phyloP scores from a whole-genome alignment of 1,140 invertebrate genomes.

The Microvelia longipes region DNA sequence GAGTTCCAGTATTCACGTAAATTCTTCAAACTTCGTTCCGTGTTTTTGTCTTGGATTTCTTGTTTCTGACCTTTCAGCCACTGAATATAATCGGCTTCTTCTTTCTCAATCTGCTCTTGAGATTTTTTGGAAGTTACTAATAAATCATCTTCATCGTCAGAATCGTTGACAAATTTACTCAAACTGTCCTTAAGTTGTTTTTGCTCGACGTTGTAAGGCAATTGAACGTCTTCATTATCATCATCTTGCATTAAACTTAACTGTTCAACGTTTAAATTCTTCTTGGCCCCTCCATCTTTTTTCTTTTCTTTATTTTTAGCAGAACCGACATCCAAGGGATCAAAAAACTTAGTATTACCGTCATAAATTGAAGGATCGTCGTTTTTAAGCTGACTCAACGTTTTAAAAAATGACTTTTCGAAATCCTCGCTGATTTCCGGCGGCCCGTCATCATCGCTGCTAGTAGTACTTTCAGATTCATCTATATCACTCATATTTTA shows the following conservation, averaged over 20 bases:
- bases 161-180: conserved; percentile 35
- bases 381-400: conserved; percentile 65
- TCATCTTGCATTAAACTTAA: not conserved
- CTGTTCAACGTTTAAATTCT: no score
- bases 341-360: conserved; percentile 56
- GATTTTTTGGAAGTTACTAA: conserved; percentile 44
- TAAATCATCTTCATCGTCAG: conserved; percentile 37
- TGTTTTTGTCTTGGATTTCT: conserved; percentile 43
- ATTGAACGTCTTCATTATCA: conserved; percentile 23
- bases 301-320: conserved; percentile 1
- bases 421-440: not conserved
- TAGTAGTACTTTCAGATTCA: not conserved
- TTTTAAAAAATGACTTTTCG: conserved; percentile 75
- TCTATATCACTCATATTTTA: not conserved
- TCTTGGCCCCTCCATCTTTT: not conserved
- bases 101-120: conserved; percentile 42
- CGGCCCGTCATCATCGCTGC: not conserved
- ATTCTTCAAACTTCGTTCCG: conserved; percentile 47
- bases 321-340: conserved; percentile 18
- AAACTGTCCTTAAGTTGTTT: conserved; percentile 50
- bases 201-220: conserved; percentile 54
- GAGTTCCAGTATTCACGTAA: conserved; percentile 73
- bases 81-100: conserved; percentile 56
- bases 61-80: conserved; percentile 66
- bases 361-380: conserved; percentile 82